Conservation (phyloP, 2,797 vertebrate species). For the Poliocrania exsul region DNA sequence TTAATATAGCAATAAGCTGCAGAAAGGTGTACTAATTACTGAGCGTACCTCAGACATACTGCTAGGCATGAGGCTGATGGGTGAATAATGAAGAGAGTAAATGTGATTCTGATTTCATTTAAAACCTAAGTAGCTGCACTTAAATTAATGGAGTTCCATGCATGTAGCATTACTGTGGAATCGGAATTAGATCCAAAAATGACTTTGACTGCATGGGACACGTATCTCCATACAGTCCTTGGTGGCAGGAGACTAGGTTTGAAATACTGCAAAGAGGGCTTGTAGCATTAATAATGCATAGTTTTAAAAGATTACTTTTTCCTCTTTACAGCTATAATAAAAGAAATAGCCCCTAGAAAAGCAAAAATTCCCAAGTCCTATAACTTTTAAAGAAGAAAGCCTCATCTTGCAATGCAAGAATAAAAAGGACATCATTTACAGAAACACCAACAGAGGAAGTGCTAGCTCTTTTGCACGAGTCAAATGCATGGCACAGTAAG, state of each 20-base stretch:
- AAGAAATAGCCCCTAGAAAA: slow-evolving; percentile 27
- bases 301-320: slow-evolving; percentile 14
- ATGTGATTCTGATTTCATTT: slow-evolving; percentile 36
- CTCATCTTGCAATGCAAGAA: not conserved
- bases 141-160: slow-evolving; percentile 7
- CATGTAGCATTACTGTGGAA: not conserved
- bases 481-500: not conserved
- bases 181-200: not conserved
- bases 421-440: not conserved
- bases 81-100: slow-evolving; percentile 30
- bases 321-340: not conserved
- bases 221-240: not conserved
- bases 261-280: slow-evolving; percentile 5
- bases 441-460: not conserved
- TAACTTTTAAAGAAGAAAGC: not conserved
- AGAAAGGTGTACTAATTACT: slow-evolving; percentile 40
- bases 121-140: slow-evolving; percentile 3
- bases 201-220: not conserved
- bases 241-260: not conserved
- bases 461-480: not conserved
- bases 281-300: slow-evolving; percentile 5
- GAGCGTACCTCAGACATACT: not conserved
- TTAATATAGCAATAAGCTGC: slow-evolving; percentile 42
- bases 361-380: not conserved
- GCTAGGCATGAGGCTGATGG: slow-evolving; percentile 7